phyloP scores from a whole-genome alignment of 2,888 invertebrate species.

The Sturmia bella region DNA sequence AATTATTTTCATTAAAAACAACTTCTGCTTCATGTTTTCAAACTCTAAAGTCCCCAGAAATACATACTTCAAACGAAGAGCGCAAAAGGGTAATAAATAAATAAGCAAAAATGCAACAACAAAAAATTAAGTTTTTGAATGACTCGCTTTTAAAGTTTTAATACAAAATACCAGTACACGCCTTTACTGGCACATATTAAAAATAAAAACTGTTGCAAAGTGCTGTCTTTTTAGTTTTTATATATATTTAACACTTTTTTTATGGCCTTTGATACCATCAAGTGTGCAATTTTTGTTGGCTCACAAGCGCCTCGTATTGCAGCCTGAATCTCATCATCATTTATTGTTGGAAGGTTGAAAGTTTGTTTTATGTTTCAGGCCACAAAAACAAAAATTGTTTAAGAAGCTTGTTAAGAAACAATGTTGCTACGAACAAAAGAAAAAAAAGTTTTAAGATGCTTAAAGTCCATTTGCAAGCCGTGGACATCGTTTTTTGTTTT shows the following conservation, averaged over 20 bases:
- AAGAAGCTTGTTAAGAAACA: neutral
- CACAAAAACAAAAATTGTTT: neutral
- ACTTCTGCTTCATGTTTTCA: too few relatives aligned
- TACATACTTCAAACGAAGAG: too few relatives aligned
- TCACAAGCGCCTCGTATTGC: neutral
- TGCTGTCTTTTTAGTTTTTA: neutral
- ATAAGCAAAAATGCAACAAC: neutral
- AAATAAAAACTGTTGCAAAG: constrained; percentile 13
- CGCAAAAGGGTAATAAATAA: neutral
- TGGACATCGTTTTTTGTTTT: too few relatives aligned
- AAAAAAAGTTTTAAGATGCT: constrained; percentile 7
- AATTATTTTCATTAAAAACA: too few relatives aligned
- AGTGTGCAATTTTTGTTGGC: neutral
- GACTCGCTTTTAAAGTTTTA: neutral
- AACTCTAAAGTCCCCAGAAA: too few relatives aligned
- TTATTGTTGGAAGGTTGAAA: neutral
- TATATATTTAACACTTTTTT: neutral
- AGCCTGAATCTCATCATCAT: neutral
- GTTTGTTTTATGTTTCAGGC: too few relatives aligned
- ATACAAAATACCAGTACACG: neutral
- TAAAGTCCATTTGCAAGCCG: neutral
- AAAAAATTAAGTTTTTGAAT: neutral
- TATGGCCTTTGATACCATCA: neutral
- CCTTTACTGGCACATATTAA: neutral
- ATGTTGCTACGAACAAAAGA: neutral